These are phyloP conservation scores for Macrobrachium rosenbergii DNA, from an alignment of 1,140 invertebrate genomes.

Conservation along the genomic window DNA sequence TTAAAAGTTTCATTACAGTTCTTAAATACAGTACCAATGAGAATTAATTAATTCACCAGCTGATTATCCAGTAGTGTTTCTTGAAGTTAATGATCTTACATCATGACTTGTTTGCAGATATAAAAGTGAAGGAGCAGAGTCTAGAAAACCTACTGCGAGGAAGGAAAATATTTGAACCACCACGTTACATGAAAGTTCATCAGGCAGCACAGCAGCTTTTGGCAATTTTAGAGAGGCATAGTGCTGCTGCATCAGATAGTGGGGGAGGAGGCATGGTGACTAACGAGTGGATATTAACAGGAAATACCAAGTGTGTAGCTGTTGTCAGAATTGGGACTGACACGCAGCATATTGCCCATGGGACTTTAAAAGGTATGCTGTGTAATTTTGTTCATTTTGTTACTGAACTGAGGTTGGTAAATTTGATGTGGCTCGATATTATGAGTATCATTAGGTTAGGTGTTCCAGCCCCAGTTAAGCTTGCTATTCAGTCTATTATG, in stretches of 20 bases:
- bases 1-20: too few species aligned
- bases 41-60: too few species aligned
- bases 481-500: too few species aligned
- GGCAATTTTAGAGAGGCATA: conserved; percentile 76
- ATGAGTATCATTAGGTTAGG: too few species aligned
- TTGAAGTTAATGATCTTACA: too few species aligned
- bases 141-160: conserved; percentile 93
- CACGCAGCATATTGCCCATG: conserved; percentile 84
- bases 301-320: conserved; percentile 82
- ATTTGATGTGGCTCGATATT: too few species aligned
- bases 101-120: conserved; percentile 79
- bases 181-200: conserved; percentile 90
- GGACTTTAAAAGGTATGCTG: conserved; percentile 74
- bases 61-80: too few species aligned
- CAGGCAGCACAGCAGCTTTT: conserved; percentile 85
- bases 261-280: not conserved
- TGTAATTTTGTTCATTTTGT: not conserved
- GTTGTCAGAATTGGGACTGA: conserved; percentile 90
- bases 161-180: conserved; percentile 91
- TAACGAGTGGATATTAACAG: conserved; percentile 68
- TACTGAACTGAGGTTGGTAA: not conserved
- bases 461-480: too few species aligned
- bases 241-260: conserved; percentile 65
- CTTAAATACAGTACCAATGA: too few species aligned
- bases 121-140: conserved; percentile 98